Base-by-base conservation (phyloP, 1,140 invertebrate species). In the Protaetia brevitarsis region DNA sequence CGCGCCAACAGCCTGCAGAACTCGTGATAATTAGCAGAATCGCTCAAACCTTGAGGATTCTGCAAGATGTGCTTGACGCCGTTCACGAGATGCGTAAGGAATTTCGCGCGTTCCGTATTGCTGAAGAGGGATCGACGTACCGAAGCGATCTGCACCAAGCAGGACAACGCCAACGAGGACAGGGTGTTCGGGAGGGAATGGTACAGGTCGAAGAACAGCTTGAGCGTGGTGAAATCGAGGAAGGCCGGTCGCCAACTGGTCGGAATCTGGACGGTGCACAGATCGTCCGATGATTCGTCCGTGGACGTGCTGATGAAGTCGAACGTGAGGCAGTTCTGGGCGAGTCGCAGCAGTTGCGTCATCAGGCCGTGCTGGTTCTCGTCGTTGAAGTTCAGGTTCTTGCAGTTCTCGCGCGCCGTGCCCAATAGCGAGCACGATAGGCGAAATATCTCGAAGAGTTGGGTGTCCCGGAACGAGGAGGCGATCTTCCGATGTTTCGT, bases 301-400 rank as follows among this genome's bases (percentile, higher is more conserved):
- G 88, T 92, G 4, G 93, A 92, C 19, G 95, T 97, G 28, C 96
- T 96, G 77, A 99, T 98, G 79, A 99, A 99, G 80, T 99, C 97
- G 82, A 96, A 99, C 4, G 93, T 97, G 36, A 99, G 82, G 80
- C 96, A 98, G 81, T 97, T 97, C 78, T 95, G 93, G 21, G 95
- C 91, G 27, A 98, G 82, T 36, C 89, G 83, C 37, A 98, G 80
- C 1, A 96, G 83, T 72, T 95, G 91, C 4, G 89, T 91, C 80
- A 97, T 87, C 79, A 28, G 87, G 93, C 85, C 83, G 86, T 71
- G 85, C 83, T 60, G 83, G 84, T 78, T 93, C 92, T 80, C 97
- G 94, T 80, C 97, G 94, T 70, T 87, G 87, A 72, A 96, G 91
- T 77, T 95, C 92, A 31, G 96, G 81, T 85, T 90, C 82, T 97